Evolutionary conservation across 2,888 invertebrate species (phyloP).

Genomic region (Oligia strigilis): DNA sequence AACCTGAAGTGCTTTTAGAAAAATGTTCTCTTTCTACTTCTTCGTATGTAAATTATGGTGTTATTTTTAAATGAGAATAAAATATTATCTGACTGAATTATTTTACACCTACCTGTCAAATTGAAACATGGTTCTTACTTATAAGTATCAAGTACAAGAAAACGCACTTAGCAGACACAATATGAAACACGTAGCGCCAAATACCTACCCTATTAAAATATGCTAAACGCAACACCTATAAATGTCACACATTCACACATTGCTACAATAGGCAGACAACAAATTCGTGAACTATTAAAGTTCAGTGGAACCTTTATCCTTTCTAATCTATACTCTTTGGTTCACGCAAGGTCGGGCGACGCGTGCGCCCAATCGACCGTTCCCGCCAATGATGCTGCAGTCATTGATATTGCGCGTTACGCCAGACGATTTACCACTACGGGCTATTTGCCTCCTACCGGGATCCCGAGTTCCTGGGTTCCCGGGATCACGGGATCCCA

Average conservation of each 20-base stretch:
- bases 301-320: conserved; percentile 57
- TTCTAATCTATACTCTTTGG: conserved; percentile 67
- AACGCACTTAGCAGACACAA: background rate
- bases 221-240: conserved; percentile 31
- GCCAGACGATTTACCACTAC: conserved; percentile 88
- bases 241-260: conserved; percentile 54
- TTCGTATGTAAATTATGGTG: background rate
- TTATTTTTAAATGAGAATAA: background rate
- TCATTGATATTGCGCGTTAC: conserved; percentile 85
- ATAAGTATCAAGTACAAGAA: background rate
- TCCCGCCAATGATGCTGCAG: conserved; percentile 81
- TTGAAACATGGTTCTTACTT: background rate
- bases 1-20: background rate
- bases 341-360: conserved; percentile 69
- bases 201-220: conserved; percentile 39
- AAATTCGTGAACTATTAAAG: conserved; percentile 55
- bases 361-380: conserved; percentile 83
- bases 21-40: background rate
- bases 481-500: conserved; percentile 73
- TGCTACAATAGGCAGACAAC: conserved; percentile 51
- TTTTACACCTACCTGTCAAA: background rate
- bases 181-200: conserved; percentile 6
- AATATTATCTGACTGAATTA: background rate
- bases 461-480: conserved; percentile 75
- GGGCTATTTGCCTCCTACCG: conserved; percentile 87